Evolutionary conservation across 2,113 vertebrate species (phyloP).

Genomic region (Melospiza melodia): DNA sequence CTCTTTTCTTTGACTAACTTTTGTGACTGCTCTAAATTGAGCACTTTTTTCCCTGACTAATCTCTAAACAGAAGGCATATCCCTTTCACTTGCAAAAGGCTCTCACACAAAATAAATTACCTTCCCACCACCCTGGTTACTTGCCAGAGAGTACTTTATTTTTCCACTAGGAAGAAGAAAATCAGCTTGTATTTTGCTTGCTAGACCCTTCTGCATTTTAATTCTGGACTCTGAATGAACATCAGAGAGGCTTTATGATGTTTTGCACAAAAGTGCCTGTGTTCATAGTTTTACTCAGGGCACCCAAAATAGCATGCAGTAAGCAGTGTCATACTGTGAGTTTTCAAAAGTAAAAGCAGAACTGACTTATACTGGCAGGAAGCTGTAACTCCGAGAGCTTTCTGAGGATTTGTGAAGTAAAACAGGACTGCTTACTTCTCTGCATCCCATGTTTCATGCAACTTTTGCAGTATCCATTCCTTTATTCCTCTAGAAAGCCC

Average conservation of each 20-base stretch:
- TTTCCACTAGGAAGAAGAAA: conserved; percentile 69
- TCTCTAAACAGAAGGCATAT: conserved; percentile 72
- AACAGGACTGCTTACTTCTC: neutral
- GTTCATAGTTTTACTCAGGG: conserved; percentile 82
- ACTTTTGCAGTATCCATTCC: neutral
- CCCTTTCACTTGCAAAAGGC: conserved; percentile 73
- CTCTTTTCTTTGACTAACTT: conserved; percentile 56
- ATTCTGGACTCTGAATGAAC: conserved; percentile 82
- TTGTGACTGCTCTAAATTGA: conserved; percentile 51
- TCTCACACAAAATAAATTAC: conserved; percentile 73
- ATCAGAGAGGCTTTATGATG: conserved; percentile 78
- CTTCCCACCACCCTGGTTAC: conserved; percentile 63
- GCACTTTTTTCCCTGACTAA: conserved; percentile 67
- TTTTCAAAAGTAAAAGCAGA: conserved; percentile 66
- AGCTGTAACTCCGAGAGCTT: conserved; percentile 25
- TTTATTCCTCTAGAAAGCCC: neutral
- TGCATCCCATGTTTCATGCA: neutral
- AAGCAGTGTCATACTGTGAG: conserved; percentile 68
- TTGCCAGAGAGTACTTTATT: conserved; percentile 76
- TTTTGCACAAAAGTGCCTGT: conserved; percentile 88
- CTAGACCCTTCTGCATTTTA: conserved; percentile 82
- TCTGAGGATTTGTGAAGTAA: conserved; percentile 1
- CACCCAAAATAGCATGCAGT: conserved; percentile 75
- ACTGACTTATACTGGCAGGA: conserved; percentile 52
- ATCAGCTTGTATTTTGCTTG: conserved; percentile 77